phyloP scores from a whole-genome alignment of 2,113 vertebrate species.

The Colaptes auratus region DNA sequence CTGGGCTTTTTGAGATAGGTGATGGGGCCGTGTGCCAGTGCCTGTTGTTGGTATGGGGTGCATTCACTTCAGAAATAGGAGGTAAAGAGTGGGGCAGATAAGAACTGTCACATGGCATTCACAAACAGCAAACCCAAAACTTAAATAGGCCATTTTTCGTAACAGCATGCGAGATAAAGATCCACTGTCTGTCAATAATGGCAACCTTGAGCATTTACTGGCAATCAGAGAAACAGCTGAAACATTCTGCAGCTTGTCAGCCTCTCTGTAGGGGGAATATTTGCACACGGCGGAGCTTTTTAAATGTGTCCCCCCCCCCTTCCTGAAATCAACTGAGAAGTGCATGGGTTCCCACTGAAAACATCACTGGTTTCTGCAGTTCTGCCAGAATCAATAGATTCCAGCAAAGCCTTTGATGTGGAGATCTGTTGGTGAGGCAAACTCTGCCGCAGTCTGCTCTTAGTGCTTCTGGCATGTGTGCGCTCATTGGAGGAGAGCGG shows the following conservation, averaged over 20 bases:
- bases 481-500: background rate
- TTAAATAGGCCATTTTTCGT: background rate
- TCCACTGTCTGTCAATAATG: background rate
- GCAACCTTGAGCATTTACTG: background rate
- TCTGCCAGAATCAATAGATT: conserved; percentile 47
- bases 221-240: background rate
- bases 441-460: background rate
- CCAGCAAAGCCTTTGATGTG: background rate
- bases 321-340: conserved; percentile 18
- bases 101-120: background rate
- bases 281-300: background rate
- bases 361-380: background rate
- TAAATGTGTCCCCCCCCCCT: background rate
- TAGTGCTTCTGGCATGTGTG: background rate
- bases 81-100: background rate
- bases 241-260: background rate
- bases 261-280: background rate
- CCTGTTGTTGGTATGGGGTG: background rate
- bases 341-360: conserved; percentile 41
- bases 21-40: background rate
- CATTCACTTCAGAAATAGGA: conserved; percentile 24
- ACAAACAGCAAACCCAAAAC: background rate
- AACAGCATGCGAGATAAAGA: background rate
- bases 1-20: background rate
- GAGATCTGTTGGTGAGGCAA: conserved; percentile 12